phyloP scores from a whole-genome alignment of 2,797 vertebrate species.

The Cossypha heuglini region DNA sequence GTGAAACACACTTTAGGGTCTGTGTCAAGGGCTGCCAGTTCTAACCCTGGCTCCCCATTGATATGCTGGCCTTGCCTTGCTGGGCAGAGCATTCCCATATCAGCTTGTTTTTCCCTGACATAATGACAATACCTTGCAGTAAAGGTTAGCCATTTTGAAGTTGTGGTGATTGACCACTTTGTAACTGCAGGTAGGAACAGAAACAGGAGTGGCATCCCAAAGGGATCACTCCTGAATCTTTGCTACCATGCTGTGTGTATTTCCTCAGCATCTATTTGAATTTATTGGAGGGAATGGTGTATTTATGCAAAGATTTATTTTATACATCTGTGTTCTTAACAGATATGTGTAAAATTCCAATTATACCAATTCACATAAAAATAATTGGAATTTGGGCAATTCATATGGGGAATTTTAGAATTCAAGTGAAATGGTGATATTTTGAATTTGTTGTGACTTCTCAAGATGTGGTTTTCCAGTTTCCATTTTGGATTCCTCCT shows the following conservation, averaged over 20 bases:
- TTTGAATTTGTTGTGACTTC: neutral
- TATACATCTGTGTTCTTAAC: neutral
- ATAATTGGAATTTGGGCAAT: neutral
- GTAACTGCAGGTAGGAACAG: neutral
- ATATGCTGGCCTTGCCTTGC: neutral
- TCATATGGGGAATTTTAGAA: neutral
- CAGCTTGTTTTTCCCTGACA: neutral
- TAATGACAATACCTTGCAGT: neutral
- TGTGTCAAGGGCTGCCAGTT: neutral
- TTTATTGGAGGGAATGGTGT: neutral
- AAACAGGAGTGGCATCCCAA: neutral
- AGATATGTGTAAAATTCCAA: neutral
- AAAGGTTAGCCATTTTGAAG: neutral
- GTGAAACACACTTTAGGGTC: neutral
- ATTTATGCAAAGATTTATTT: neutral
- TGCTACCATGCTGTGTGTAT: neutral
- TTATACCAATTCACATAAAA: neutral
- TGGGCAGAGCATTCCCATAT: neutral
- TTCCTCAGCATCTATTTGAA: neutral
- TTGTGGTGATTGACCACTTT: fast-evolving
- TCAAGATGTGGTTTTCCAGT: neutral
- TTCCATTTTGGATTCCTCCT: neutral
- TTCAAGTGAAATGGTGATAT: neutral
- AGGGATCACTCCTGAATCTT: neutral
- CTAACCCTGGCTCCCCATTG: neutral